These are phyloP conservation scores for Psittacara wagleri DNA, from an alignment of 2,113 vertebrate species.

Conservation along the genomic window DNA sequence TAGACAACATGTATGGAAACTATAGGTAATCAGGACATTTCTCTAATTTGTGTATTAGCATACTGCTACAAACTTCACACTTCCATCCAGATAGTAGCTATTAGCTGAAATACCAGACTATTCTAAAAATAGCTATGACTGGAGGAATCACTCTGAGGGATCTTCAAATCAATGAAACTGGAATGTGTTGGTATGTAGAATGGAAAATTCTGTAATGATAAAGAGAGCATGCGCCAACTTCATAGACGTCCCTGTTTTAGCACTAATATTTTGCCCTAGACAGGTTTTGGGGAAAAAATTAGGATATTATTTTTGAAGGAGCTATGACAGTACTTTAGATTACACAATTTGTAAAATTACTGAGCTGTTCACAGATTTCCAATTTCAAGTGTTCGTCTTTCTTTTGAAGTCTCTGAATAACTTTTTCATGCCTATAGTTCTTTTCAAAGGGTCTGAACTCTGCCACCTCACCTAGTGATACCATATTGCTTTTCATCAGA, in stretches of 20 bases:
- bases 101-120: not conserved
- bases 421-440: not conserved
- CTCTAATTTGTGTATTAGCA: not conserved
- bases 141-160: not conserved
- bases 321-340: fast-evolving
- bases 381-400: not conserved
- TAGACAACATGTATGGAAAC: not conserved
- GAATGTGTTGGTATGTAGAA: not conserved
- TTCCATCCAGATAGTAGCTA: not conserved
- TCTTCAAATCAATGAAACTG: not conserved
- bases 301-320: not conserved
- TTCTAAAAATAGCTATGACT: not conserved
- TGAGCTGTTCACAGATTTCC: not conserved
- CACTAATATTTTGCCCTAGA: not conserved
- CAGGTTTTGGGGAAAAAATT: not conserved
- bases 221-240: not conserved
- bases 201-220: not conserved
- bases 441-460: not conserved
- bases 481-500: not conserved
- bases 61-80: not conserved
- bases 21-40: not conserved
- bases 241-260: not conserved
- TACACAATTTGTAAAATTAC: not conserved
- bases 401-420: not conserved
- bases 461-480: not conserved